phyloP scores from a whole-genome alignment of 2,797 vertebrate genomes.

The Alosa sapidissima region DNA sequence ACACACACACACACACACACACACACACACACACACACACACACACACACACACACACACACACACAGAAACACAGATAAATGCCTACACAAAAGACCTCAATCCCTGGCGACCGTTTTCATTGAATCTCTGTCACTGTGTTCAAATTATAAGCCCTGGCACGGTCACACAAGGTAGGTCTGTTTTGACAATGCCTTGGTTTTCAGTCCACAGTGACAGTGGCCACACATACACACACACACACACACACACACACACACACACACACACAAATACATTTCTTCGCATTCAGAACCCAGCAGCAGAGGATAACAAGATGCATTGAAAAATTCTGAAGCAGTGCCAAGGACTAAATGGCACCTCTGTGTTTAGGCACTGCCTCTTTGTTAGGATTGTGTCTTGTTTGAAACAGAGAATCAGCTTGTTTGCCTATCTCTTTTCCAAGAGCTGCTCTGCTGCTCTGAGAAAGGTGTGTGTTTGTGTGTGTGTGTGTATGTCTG shows the following conservation, averaged over 20 bases:
- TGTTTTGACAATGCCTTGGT: constrained; percentile 61
- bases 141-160: constrained; percentile 62
- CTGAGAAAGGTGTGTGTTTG: not conserved
- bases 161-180: constrained; percentile 61
- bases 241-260: constrained; percentile 13
- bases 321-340: not conserved
- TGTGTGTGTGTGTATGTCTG: not conserved
- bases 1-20: not conserved
- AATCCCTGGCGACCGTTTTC: constrained; percentile 63
- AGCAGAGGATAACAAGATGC: constrained; percentile 6
- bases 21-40: constrained; percentile 3
- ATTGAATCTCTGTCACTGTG: constrained; percentile 59
- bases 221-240: not conserved
- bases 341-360: constrained; percentile 15
- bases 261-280: not conserved
- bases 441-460: not conserved
- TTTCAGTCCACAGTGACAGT: constrained; percentile 47
- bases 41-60: not conserved
- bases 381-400: constrained; percentile 21
- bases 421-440: constrained; percentile 1
- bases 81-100: not conserved
- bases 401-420: constrained; percentile 23
- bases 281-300: not conserved
- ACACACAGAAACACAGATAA: not conserved
- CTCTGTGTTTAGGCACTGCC: not conserved